Conservation (phyloP, 2,888 invertebrate genomes). For the Tromatobia lineatoria region DNA sequence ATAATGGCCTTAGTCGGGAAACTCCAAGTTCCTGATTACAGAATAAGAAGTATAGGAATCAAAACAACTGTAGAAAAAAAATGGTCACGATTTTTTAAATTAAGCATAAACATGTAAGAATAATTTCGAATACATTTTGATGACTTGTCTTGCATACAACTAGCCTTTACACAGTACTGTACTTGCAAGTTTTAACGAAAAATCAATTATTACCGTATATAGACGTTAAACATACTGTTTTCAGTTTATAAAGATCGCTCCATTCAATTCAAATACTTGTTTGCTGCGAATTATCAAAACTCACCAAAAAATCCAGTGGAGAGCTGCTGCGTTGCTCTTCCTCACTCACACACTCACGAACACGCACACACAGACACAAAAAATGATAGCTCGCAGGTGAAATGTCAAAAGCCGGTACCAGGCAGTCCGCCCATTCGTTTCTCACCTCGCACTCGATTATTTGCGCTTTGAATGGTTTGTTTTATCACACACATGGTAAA, state of each 20-base stretch:
- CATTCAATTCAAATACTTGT: background rate
- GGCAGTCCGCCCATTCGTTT: background rate
- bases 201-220: too few species aligned
- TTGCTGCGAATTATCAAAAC: background rate
- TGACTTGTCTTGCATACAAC: too few species aligned
- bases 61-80: background rate
- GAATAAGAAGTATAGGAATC: background rate
- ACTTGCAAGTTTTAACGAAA: too few species aligned
- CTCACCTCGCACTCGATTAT: conserved; percentile 1
- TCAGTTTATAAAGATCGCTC: background rate
- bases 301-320: conserved; percentile 12
- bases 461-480: background rate
- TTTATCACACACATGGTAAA: background rate
- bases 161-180: too few species aligned
- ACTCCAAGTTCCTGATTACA: background rate
- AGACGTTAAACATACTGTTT: too few species aligned
- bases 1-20: background rate
- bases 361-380: conserved; percentile 23
- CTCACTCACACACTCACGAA: conserved; percentile 26
- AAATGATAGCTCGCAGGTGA: background rate
- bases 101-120: background rate
- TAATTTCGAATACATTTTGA: too few species aligned
- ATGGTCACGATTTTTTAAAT: background rate
- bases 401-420: background rate
- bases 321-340: background rate